phyloP scores from a whole-genome alignment of 2,888 invertebrate genomes.

The Andrena bicolor region DNA sequence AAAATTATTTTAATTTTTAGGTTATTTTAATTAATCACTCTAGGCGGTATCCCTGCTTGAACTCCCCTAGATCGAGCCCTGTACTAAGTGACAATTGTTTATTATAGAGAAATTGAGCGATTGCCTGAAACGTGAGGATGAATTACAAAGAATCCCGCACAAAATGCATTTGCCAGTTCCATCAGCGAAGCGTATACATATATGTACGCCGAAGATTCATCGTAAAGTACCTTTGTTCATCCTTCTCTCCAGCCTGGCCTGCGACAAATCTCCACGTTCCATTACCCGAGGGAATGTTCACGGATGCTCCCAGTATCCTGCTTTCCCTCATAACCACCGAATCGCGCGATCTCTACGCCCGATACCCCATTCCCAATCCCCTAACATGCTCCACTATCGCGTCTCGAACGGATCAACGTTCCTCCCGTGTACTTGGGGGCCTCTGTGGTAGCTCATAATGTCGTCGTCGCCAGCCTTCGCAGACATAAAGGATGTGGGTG shows the following conservation, averaged over 20 bases:
- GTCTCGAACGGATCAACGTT: slow-evolving; percentile 34
- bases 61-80: too few relatives aligned
- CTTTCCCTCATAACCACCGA: slow-evolving; percentile 37
- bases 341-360: slow-evolving; percentile 6
- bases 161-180: too few relatives aligned
- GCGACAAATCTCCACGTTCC: slow-evolving; percentile 19
- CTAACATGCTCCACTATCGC: slow-evolving; percentile 10
- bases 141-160: too few relatives aligned
- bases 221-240: not conserved
- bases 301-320: slow-evolving; percentile 18
- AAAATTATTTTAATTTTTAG: too few relatives aligned
- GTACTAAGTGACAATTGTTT: too few relatives aligned
- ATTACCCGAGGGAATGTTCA: slow-evolving; percentile 48
- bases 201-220: not conserved
- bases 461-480: slow-evolving; percentile 13
- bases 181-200: too few relatives aligned
- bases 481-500: slow-evolving; percentile 32
- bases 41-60: too few relatives aligned
- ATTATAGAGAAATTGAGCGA: too few relatives aligned
- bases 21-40: too few relatives aligned
- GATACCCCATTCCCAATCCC: not conserved
- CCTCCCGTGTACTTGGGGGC: slow-evolving; percentile 14
- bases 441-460: slow-evolving; percentile 31
- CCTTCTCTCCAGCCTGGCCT: not conserved
- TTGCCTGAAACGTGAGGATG: too few relatives aligned